Conservation (phyloP, 2,797 vertebrate genomes). For the Nyctibius grandis region DNA sequence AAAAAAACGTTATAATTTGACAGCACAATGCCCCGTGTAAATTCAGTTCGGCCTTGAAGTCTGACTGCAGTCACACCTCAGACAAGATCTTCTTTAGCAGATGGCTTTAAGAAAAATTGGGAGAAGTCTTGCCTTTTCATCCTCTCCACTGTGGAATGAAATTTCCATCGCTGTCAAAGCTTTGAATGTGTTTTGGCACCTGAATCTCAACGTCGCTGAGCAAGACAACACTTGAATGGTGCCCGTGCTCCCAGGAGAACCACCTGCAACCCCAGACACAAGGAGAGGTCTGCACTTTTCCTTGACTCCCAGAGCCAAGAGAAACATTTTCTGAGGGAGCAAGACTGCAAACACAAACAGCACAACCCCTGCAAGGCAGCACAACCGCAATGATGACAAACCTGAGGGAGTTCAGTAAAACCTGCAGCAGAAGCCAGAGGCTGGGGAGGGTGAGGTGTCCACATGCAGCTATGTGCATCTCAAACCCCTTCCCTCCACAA, state of each 20-base stretch:
- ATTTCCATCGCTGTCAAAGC: background rate
- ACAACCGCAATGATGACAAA: rapidly evolving
- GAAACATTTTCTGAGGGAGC: background rate
- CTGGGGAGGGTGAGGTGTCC: background rate
- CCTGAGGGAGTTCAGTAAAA: background rate
- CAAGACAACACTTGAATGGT: background rate
- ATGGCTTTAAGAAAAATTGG: background rate
- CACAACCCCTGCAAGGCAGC: background rate
- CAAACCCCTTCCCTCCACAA: background rate
- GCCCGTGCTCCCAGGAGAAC: rapidly evolving
- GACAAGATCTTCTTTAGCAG: background rate
- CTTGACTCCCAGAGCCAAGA: background rate
- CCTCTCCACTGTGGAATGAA: background rate
- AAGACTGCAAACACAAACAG: background rate
- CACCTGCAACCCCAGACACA: background rate
- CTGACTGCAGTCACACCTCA: background rate
- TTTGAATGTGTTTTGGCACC: background rate
- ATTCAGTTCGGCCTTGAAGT: background rate
- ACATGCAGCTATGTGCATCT: rapidly evolving
- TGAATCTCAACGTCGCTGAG: background rate
- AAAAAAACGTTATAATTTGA: rapidly evolving
- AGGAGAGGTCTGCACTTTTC: background rate
- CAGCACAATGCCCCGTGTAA: background rate
- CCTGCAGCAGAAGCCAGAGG: background rate
- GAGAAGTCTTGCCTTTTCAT: background rate